Evolutionary conservation across 2,888 invertebrate genomes (phyloP), one percentile per base, ranked within the genome.

Genomic region (Oligia fasciuncula): DNA sequence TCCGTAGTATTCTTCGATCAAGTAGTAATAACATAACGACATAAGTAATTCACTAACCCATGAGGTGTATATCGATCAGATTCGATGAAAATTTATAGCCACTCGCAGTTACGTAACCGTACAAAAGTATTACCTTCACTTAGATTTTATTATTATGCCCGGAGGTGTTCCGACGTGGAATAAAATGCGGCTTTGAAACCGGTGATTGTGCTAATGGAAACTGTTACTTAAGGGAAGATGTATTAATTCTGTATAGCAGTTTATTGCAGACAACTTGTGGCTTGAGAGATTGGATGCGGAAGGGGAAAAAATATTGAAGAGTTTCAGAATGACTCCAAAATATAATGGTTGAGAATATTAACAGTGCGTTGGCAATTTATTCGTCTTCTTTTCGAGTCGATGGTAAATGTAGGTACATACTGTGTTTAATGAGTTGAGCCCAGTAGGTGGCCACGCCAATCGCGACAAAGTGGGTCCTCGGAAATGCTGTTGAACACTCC

Each of bases 121-220:
- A 82, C 69, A 81, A 80, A 83, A 87, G 87, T 85, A 80, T 79
- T 74, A 57, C 57, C 57, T 76, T 84, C 76, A 75, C 77, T 83
- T 82, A 82, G 73, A 79, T 87, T 87, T 81, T 85, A 81, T 81
- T 85, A 80, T 79, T 54, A 77, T 77, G 73, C 81, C 78, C 78
- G 49, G 49, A 85, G 76, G 81, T 85, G 75, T 77, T 80, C 77
- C 60, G 69, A 77, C 74, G 74, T 54, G 35, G 73, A 29, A 86
- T 80, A 70, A 66, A 85, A 79, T 70, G 67, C 14, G 72, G 80
- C 77, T 80, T 79, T 77, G 43, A 81, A 85, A 85, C 62, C 54
- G 5, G 29, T 74, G 77, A 74, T 78, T 68, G 67, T 71, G 35
- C 43, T 74, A 77, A 77, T 75, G 80, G 73, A 79, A 76, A 76